These are phyloP conservation scores for Platycnemis pennipes DNA, from an alignment of 2,888 invertebrate species.

Conservation along the genomic window DNA sequence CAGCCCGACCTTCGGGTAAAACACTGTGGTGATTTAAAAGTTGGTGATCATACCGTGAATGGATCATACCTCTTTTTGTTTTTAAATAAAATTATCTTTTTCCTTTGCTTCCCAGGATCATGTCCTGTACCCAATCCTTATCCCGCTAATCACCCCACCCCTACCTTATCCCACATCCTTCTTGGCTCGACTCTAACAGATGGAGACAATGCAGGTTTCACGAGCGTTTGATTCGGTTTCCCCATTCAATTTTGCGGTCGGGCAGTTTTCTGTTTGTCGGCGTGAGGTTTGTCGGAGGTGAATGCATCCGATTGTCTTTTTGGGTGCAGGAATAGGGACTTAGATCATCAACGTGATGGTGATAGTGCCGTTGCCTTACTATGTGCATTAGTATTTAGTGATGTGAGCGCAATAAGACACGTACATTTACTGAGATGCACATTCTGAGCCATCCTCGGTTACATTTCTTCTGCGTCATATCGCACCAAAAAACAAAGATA, in stretches of 20 bases:
- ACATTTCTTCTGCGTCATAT: no score
- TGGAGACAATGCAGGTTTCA: background rate
- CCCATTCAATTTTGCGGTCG: background rate
- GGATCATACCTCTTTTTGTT: no score
- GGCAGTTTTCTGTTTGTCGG: conserved; percentile 11
- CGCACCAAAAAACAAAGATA: no score
- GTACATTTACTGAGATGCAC: no score
- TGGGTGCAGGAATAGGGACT: background rate
- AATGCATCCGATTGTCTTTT: background rate
- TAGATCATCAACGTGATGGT: background rate
- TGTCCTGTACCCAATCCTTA: background rate
- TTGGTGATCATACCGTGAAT: no score
- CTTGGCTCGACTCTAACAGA: background rate
- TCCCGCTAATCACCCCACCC: background rate
- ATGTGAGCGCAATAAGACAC: background rate
- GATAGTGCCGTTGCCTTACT: background rate
- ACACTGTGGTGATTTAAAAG: no score
- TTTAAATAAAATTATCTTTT: no score
- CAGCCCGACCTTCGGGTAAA: no score
- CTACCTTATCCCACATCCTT: background rate
- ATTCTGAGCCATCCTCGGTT: no score
- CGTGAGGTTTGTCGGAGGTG: background rate
- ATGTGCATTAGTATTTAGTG: background rate
- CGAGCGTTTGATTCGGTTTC: conserved; percentile 12
- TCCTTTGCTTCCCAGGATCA: no score